Evolutionary conservation across 1,140 invertebrate species (phyloP).

Genomic region (Bombus fervidus): DNA sequence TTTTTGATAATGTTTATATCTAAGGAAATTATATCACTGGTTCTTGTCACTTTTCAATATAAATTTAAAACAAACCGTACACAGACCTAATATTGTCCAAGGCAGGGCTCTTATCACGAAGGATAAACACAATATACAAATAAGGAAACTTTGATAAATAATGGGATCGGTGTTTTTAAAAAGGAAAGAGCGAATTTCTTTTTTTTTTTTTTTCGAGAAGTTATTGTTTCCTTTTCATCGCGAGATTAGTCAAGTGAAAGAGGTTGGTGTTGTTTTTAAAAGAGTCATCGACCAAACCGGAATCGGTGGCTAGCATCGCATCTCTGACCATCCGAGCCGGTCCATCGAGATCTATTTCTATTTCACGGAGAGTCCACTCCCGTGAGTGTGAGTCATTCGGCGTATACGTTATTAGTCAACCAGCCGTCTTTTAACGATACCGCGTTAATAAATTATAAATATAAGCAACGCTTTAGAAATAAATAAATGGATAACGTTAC

Average conservation of each 20-base stretch:
- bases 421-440: constrained; percentile 38
- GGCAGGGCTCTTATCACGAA: not conserved
- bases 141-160: not conserved
- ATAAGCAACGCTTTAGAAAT: constrained; percentile 10
- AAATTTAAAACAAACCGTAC: too few relatives aligned
- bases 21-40: too few relatives aligned
- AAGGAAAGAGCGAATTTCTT: constrained; percentile 1
- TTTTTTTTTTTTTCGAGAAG: not conserved
- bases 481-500: not conserved
- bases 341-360: constrained; percentile 74
- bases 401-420: constrained; percentile 73
- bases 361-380: constrained; percentile 70
- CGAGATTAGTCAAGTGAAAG: too few relatives aligned
- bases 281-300: constrained; percentile 56
- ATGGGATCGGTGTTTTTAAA: not conserved
- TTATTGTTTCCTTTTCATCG: not conserved
- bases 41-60: too few relatives aligned
- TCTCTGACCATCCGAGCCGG: constrained; percentile 58
- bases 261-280: constrained; percentile 44
- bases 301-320: constrained; percentile 36
- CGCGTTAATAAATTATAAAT: constrained; percentile 68
- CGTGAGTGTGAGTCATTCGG: constrained; percentile 70
- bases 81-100: not conserved
- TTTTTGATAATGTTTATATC: too few relatives aligned
- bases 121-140: not conserved